A percentile compares a stretch with the other conserved stretches of the same genome.
These are phyloP conservation scores for Jacana jacana DNA, from an alignment of 2,113 vertebrate species.

Conservation along the genomic window DNA sequence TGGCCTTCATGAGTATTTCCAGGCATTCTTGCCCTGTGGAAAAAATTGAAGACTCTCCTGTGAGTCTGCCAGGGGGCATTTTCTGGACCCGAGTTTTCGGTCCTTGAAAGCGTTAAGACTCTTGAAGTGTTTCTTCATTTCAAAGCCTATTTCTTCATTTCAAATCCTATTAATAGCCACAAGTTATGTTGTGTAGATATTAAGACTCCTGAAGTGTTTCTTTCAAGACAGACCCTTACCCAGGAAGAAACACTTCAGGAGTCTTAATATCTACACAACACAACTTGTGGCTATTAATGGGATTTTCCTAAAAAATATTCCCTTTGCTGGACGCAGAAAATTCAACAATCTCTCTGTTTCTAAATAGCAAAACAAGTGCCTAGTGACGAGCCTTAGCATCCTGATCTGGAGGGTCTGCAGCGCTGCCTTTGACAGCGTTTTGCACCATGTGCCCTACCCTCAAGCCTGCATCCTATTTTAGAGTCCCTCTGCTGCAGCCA, in stretches of 20 bases:
- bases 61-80: background rate
- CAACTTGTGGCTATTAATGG: background rate
- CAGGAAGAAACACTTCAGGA: background rate
- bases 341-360: background rate
- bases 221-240: no score
- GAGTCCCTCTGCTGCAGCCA: background rate
- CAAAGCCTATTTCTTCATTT: no score
- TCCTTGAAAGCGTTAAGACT: no score
- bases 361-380: background rate
- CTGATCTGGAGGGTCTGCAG: background rate
- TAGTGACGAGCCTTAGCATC: background rate
- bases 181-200: background rate
- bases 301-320: background rate
- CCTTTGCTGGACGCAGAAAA: background rate
- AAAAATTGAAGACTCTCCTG: background rate
- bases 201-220: background rate
- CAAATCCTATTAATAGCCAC: background rate
- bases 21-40: background rate
- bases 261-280: background rate
- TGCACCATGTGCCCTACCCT: rapidly evolving
- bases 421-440: background rate
- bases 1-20: background rate
- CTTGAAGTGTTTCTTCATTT: no score
- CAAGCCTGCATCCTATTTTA: background rate
- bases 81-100: background rate